Percentiles rank a stretch among this genome's conserved stretches.
Conservation (phyloP, 2,113 vertebrate species). For the Siphamia tubifer region DNA sequence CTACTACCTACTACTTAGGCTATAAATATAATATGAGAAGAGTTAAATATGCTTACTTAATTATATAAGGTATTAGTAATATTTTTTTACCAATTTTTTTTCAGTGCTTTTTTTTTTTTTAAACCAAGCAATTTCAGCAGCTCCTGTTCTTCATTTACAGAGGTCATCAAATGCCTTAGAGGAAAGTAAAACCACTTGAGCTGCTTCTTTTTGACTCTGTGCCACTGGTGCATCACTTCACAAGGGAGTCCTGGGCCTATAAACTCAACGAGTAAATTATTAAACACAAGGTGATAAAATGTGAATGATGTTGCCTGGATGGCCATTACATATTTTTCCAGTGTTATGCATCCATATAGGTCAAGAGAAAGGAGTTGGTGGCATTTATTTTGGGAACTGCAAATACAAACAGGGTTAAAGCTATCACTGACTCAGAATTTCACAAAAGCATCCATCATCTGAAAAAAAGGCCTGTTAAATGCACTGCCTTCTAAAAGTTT, state of each 20-base stretch:
- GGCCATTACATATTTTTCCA: conserved; percentile 45
- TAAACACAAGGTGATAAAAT: conserved; percentile 62
- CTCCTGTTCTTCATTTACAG: conserved; percentile 4
- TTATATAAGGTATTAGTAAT: too few relatives aligned
- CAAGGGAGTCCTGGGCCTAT: conserved; percentile 24
- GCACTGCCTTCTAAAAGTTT: background rate
- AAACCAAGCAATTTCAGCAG: background rate
- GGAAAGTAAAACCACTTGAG: conserved; percentile 12
- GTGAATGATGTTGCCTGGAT: conserved; percentile 51
- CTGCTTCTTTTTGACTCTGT: conserved; percentile 10
- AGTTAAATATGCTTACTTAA: too few relatives aligned
- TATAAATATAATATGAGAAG: too few relatives aligned
- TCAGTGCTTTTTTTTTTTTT: background rate
- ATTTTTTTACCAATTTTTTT: too few relatives aligned
- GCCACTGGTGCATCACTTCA: conserved; percentile 8
- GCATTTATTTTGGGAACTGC: conserved; percentile 20
- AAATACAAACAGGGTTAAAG: conserved; percentile 13
- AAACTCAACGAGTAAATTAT: conserved; percentile 64
- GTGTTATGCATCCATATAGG: conserved; percentile 20
- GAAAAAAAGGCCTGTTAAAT: background rate
- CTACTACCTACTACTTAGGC: too few relatives aligned
- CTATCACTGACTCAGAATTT: conserved; percentile 5
- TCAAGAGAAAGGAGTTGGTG: conserved; percentile 9
- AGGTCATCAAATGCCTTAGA: background rate
- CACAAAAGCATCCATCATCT: background rate